Evolutionary conservation across 2,113 vertebrate genomes (phyloP), one percentile per base, ranked within the genome.

Genomic region (Carlito syrichta): DNA sequence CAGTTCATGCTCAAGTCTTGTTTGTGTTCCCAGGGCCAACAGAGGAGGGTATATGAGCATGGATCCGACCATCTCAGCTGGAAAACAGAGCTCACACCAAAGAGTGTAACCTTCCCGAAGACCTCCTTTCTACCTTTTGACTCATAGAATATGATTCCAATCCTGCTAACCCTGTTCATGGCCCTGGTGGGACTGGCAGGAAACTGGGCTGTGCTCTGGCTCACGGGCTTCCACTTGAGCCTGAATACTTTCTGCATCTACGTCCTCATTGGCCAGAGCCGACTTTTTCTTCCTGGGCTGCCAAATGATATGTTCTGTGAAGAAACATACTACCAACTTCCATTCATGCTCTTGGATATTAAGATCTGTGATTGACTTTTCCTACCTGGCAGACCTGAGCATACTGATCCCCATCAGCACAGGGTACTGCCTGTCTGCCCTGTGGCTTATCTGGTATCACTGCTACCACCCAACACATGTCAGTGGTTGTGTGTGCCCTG

Each of bases 341-440:
- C n/a, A n/a, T n/a, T n/a, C n/a, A n/a, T n/a, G n/a, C n/a, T n/a
- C n/a, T n/a, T n/a, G n/a, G n/a, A n/a, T n/a, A n/a, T n/a, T 0
- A 3, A 8, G 13, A 14, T n/a, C 25, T 87, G 52, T 25, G 11
- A 17, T 2, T 0, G 22, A 1, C 56, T 87, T 52, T 13, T 8
- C 38, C 23, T 82, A 78, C 1, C 19, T 77, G 8, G 2, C 23
- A 7, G n/a, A 62, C 19, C 66, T 93, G 58, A 78, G 71, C 56
- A 9, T 96, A 5, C 92, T 97, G 56, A 73, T 66, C 0, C 6
- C 74, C 40, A 60, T 92, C 7, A 92, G 76, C 50, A 43, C 48
- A 0, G 20, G 89, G 40, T 27, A 2, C 73, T 78, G 52, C 48
- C 10, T 96, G 17, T 71, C 27, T 0, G 19, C 63, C 43, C 43